A percentile compares a stretch with the other conserved stretches of the same genome.
Conservation (phyloP, 1,140 invertebrate species). For the Tribolium madens region DNA sequence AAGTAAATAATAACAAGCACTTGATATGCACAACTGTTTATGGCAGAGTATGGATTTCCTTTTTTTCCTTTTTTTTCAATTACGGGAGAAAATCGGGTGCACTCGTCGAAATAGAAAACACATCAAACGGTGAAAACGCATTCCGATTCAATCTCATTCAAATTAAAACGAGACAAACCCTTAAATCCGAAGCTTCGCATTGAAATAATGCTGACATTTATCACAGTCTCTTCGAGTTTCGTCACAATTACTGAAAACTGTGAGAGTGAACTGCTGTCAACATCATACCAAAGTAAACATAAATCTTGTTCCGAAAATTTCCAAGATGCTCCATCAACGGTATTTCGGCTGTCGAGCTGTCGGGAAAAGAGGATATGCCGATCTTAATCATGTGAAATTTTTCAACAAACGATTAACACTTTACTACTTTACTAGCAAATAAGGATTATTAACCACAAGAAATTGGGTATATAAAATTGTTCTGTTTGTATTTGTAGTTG, state of each 20-base stretch:
- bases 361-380: conserved; percentile 20
- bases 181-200: conserved; percentile 43
- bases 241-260: conserved; percentile 37
- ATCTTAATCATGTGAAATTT: conserved; percentile 35
- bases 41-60: background rate
- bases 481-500: too few relatives aligned
- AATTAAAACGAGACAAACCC: conserved; percentile 48
- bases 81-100: background rate
- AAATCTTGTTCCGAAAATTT: conserved; percentile 49
- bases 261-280: conserved; percentile 42
- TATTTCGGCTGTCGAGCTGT: conserved; percentile 36
- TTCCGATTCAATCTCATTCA: conserved; percentile 47
- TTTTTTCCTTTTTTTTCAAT: background rate
- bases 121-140: conserved; percentile 41
- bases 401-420: conserved; percentile 17
- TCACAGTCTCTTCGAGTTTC: conserved; percentile 45
- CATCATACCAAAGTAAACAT: conserved; percentile 39
- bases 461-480: too few relatives aligned
- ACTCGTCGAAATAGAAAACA: conserved; percentile 29
- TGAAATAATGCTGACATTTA: conserved; percentile 42
- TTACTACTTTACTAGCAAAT: too few relatives aligned
- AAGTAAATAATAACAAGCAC: conserved; percentile 22
- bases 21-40: background rate
- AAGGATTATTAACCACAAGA: too few relatives aligned
- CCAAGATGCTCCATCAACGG: conserved; percentile 44